Evolutionary conservation across 2,888 invertebrate species (phyloP), one percentile per base, ranked within the genome.

Genomic region (Oasisia sp.): DNA sequence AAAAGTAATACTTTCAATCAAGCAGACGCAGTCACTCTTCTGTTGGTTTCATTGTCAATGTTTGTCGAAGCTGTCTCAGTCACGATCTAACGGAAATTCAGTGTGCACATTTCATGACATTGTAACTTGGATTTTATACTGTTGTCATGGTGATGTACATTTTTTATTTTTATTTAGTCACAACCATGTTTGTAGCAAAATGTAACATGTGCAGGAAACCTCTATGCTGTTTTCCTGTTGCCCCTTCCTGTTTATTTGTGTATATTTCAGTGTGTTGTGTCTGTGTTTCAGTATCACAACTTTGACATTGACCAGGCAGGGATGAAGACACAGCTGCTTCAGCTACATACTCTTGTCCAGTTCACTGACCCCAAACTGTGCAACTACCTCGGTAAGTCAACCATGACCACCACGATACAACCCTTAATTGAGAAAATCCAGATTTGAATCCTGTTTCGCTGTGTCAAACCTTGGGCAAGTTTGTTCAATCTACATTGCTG

Each of bases 261-360:
- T 91, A 14, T 11, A 9, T 91, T 7, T 38, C n/a, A 38, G 14
- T 44, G 32, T 32, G 32, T 44, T 91, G 8, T 27, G 3, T 27
- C 11, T 89, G 91, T 56, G 38, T 91, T 93, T 56, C 94, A 96
- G 95, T 93, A 94, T 93, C 94, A 94, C 27, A 99, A 99, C 97
- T 99, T 99, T 97, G 99, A 99, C 96, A 98, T 99, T 97, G 99
- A 99, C 97, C 99, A 99, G 96, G 98, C 98, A 0, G 98, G 98
- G 92, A 99, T 99, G 98, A 99, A 99, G 96, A 97, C 97, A 91
- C 99, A 99, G 96, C 97, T 99, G 93, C 97, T 97, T 38, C 98
- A 99, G 95, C 97, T 99, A 91, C 98, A 98, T 94, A 97, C 97
- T 89, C 97, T 99, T 92, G 96, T 99, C 27, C 97, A 97, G 94